These are phyloP conservation scores for Pristionchus mayeri DNA, from an alignment of 2,888 invertebrate species.

Conservation along the genomic window DNA sequence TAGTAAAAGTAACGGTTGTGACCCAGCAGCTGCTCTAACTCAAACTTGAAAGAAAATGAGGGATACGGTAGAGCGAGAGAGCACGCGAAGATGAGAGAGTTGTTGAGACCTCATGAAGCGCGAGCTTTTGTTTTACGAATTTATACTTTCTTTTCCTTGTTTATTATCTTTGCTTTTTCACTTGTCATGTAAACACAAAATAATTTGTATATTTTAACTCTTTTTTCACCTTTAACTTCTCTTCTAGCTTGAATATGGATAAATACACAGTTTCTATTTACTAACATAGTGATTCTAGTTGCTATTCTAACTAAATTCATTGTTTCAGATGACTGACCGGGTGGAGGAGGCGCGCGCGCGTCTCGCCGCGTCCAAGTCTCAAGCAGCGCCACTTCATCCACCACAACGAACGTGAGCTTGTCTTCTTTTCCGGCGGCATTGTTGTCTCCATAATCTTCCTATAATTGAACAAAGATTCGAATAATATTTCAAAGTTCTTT, in stretches of 20 bases:
- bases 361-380: not conserved
- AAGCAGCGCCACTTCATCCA: not conserved
- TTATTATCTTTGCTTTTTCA: not conserved
- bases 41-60: not conserved
- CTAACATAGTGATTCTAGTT: not conserved
- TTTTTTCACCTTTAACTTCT: no score
- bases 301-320: not conserved
- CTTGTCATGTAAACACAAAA: not conserved
- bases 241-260: no score
- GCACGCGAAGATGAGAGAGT: not conserved
- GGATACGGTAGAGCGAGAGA: not conserved
- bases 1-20: not conserved
- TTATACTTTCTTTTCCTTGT: no score
- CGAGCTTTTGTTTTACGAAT: not conserved
- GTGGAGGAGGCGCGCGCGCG: conserved; percentile 6
- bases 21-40: not conserved
- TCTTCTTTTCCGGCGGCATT: not conserved
- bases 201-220: no score
- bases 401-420: not conserved
- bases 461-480: no score
- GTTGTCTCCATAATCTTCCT: not conserved
- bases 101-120: not conserved
- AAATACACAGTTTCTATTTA: no score
- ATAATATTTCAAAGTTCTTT: no score
- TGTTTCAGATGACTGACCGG: not conserved